A percentile compares a stretch with the other conserved stretches of the same genome.
phyloP scores from a whole-genome alignment of 2,888 invertebrate species.

The Xiphydria camelus region DNA sequence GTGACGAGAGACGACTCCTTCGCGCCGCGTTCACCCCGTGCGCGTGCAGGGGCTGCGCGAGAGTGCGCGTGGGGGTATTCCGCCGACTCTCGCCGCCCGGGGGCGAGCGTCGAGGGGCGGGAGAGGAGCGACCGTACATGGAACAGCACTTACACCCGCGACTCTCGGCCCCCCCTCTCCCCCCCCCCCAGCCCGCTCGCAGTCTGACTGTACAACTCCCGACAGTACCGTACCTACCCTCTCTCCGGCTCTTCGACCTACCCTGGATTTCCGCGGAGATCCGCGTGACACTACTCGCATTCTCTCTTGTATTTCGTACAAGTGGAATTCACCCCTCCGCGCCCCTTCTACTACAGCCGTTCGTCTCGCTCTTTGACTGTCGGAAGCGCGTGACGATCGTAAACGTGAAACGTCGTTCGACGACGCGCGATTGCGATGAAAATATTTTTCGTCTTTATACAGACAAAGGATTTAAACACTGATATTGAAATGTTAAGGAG shows the following conservation, averaged over 20 bases:
- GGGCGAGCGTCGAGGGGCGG: slow-evolving; percentile 14
- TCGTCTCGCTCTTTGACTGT: not conserved
- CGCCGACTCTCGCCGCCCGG: too few relatives aligned
- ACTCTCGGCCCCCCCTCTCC: slow-evolving; percentile 31
- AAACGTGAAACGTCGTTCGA: too few relatives aligned
- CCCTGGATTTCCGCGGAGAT: slow-evolving; percentile 5
- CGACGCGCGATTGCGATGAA: too few relatives aligned
- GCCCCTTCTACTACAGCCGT: not conserved
- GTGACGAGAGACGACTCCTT: slow-evolving; percentile 29
- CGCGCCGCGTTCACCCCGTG: slow-evolving; percentile 26
- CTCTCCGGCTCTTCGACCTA: slow-evolving; percentile 8
- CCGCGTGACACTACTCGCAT: not conserved
- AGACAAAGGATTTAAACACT: too few relatives aligned
- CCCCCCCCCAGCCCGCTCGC: slow-evolving; percentile 21
- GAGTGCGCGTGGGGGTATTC: slow-evolving; percentile 9
- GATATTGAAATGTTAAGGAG: too few relatives aligned
- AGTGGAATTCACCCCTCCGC: not conserved
- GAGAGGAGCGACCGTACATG: slow-evolving; percentile 47
- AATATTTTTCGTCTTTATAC: too few relatives aligned
- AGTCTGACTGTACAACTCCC: slow-evolving; percentile 18
- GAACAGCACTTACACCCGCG: slow-evolving; percentile 54
- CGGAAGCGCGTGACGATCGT: not conserved
- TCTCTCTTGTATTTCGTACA: slow-evolving; percentile 1
- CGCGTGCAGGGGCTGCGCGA: not conserved
- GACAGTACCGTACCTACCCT: slow-evolving; percentile 15